Conservation (phyloP, 2,113 vertebrate species). For the Corapipo altera region DNA sequence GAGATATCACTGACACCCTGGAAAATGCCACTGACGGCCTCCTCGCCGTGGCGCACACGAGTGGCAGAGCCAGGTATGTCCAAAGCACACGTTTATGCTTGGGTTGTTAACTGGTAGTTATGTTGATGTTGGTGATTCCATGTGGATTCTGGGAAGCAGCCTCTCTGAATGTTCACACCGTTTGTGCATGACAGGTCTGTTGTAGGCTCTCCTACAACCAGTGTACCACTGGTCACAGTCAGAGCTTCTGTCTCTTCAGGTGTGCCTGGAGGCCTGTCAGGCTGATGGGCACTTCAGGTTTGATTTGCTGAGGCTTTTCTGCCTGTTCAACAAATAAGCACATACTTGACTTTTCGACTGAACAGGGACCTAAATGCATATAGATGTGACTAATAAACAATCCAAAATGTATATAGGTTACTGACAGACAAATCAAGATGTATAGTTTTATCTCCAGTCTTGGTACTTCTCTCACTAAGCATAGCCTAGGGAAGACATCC, state of each 20-base stretch:
- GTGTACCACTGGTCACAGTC: not conserved
- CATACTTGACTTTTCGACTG: not conserved
- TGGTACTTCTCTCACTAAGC: not conserved
- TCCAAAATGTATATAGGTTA: not conserved
- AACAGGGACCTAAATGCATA: not conserved
- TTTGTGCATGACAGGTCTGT: not conserved
- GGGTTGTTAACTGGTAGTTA: not conserved
- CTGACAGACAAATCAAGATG: not conserved
- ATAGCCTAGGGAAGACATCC: not conserved
- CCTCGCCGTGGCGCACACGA: constrained; percentile 43
- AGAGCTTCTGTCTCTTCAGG: not conserved
- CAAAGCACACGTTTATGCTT: not conserved
- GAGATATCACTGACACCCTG: constrained; percentile 31
- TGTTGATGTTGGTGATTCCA: not conserved
- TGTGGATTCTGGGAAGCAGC: not conserved
- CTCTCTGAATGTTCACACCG: not conserved
- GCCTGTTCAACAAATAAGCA: not conserved
- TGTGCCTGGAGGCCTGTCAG: not conserved
- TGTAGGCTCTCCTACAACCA: not conserved
- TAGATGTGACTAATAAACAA: not conserved
- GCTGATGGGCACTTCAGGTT: not conserved
- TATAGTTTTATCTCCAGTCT: not conserved
- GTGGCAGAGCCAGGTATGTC: constrained; percentile 14
- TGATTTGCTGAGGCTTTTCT: not conserved
- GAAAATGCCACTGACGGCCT: constrained; percentile 5